Percentiles rank a stretch among this genome's conserved stretches.
These are phyloP conservation scores for Polypedilum pembai DNA, from an alignment of 1,140 invertebrate species.

Conservation along the genomic window DNA sequence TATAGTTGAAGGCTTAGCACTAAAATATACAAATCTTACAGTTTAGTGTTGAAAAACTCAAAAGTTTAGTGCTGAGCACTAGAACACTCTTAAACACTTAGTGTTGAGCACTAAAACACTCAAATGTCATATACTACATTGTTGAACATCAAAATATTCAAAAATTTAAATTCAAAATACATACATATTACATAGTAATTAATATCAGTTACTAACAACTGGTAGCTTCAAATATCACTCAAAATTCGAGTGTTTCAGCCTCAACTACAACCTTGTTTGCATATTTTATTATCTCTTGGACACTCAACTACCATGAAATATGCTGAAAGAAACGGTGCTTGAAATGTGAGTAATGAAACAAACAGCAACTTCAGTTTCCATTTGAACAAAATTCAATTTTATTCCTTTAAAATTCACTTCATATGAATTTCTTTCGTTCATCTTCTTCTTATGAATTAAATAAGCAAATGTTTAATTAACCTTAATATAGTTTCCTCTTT, in stretches of 20 bases:
- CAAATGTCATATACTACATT: too few species aligned
- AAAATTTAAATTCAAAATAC: too few species aligned
- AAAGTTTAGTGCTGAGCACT: too few species aligned
- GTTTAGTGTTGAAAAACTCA: too few species aligned
- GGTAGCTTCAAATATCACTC: too few species aligned
- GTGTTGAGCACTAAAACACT: too few species aligned
- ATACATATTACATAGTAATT: too few species aligned
- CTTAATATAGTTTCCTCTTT: slow-evolving; percentile 11
- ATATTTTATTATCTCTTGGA: not conserved
- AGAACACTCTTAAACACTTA: too few species aligned
- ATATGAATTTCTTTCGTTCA: not conserved
- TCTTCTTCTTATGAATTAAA: not conserved
- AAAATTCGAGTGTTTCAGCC: not conserved
- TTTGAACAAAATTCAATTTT: not conserved
- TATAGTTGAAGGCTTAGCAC: too few species aligned
- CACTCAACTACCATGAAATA: not conserved
- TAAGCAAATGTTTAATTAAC: slow-evolving; percentile 19
- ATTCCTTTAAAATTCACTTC: not conserved
- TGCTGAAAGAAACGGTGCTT: not conserved
- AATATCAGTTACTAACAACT: too few species aligned
- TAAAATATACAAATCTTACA: too few species aligned
- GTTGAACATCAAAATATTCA: too few species aligned
- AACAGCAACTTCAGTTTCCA: not conserved
- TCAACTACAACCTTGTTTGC: not conserved
- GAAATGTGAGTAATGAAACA: not conserved